Evolutionary conservation across 2,888 invertebrate genomes (phyloP).

Genomic region (Piscicola geometra): DNA sequence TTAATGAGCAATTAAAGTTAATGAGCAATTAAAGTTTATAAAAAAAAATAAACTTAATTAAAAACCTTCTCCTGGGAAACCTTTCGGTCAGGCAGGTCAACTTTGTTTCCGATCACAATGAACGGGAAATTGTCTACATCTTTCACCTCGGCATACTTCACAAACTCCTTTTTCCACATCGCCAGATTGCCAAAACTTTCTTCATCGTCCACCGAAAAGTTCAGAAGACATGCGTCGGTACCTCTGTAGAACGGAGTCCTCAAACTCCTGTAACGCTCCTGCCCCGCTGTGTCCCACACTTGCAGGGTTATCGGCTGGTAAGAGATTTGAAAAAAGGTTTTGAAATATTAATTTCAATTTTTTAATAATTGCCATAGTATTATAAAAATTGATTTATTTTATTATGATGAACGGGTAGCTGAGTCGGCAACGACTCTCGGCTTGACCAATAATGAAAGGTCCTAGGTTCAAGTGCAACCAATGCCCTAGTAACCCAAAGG

Average conservation of each 20-base stretch:
- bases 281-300: conserved; percentile 93
- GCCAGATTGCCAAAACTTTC: conserved; percentile 76
- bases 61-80: conserved; percentile 69
- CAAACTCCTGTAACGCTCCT: conserved; percentile 83
- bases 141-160: conserved; percentile 82
- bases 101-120: conserved; percentile 87
- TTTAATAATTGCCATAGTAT: background rate
- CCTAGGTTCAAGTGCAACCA: too few species aligned
- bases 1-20: too few species aligned
- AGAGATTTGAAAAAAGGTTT: conserved; percentile 65
- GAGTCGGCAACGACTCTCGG: too few species aligned
- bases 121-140: conserved; percentile 78
- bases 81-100: conserved; percentile 58
- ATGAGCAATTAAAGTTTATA: too few species aligned
- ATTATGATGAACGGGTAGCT: too few species aligned
- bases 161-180: conserved; percentile 84
- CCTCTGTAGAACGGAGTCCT: conserved; percentile 90
- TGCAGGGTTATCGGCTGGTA: conserved; percentile 78
- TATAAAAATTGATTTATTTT: background rate
- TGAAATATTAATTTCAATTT: background rate
- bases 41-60: too few species aligned
- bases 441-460: too few species aligned
- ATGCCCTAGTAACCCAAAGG: too few species aligned
- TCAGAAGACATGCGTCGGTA: conserved; percentile 83
- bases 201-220: conserved; percentile 79